Percentiles rank a stretch among this genome's conserved stretches.
Evolutionary conservation across 2,888 invertebrate species (phyloP).

Genomic region (Lepetodrilus schrolli): DNA sequence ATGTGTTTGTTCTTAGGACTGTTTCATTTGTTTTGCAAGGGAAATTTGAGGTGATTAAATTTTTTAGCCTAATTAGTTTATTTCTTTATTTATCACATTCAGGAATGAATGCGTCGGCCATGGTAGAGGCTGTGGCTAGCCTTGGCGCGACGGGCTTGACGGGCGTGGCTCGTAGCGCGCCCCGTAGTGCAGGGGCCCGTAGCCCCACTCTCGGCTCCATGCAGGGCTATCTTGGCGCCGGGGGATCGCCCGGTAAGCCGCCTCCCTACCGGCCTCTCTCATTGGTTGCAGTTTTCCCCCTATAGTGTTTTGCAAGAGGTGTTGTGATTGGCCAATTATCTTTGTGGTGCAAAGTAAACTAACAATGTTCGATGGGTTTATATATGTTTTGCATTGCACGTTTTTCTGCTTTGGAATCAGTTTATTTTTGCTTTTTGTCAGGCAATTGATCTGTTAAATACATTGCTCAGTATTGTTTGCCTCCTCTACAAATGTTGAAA

Average conservation of each 20-base stretch:
- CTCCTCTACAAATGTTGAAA: too few relatives aligned
- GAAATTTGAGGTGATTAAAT: background rate
- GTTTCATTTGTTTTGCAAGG: background rate
- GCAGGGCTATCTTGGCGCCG: background rate
- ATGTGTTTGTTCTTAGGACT: background rate
- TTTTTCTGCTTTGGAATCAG: background rate
- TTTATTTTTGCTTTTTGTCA: background rate
- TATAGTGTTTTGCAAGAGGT: background rate
- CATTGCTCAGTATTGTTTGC: too few relatives aligned
- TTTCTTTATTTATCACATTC: background rate
- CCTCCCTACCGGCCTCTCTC: background rate
- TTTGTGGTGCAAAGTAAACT: background rate
- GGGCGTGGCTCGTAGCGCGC: background rate
- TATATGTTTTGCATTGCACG: constrained; percentile 14
- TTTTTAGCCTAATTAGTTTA: background rate
- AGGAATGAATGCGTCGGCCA: background rate
- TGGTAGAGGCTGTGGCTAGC: background rate
- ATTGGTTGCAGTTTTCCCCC: background rate
- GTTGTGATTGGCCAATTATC: background rate
- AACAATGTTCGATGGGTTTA: background rate
- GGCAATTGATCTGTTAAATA: too few relatives aligned
- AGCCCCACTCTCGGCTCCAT: background rate
- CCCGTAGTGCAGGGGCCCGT: background rate
- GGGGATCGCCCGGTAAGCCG: background rate
- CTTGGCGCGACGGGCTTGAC: background rate